Percentiles rank a stretch among this genome's conserved stretches.
Evolutionary conservation across 2,888 invertebrate genomes (phyloP).

Genomic region (Drosophila prostipennis): DNA sequence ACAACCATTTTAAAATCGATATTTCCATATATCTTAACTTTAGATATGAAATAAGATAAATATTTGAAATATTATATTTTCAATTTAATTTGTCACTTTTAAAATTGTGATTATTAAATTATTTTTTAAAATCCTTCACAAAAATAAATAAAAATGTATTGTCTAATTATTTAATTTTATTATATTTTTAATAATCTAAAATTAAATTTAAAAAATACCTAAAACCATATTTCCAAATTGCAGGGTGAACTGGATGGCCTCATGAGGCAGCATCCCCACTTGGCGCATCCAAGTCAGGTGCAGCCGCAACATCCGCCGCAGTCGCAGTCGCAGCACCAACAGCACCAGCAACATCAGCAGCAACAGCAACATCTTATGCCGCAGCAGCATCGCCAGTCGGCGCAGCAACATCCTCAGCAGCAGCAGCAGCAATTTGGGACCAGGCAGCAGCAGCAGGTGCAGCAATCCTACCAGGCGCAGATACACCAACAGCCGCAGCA

Average conservation of each 20-base stretch:
- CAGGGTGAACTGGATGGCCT: slow-evolving; percentile 91
- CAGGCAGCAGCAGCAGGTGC: slow-evolving; percentile 38
- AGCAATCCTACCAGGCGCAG: slow-evolving; percentile 30
- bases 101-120: no score
- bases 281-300: slow-evolving; percentile 88
- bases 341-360: slow-evolving; percentile 60
- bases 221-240: no score
- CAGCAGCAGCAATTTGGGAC: slow-evolving; percentile 47
- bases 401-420: slow-evolving; percentile 54
- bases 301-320: slow-evolving; percentile 76
- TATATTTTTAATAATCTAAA: no score
- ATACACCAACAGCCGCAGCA: slow-evolving; percentile 47
- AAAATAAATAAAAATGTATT: no score
- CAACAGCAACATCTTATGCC: slow-evolving; percentile 57
- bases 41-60: no score
- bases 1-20: no score
- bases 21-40: no score
- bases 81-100: no score
- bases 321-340: slow-evolving; percentile 75
- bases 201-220: no score
- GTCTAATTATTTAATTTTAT: no score
- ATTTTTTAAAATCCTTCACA: no score
- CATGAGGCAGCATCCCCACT: slow-evolving; percentile 91
- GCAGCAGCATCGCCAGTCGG: slow-evolving; percentile 61
- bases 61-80: no score